Base-by-base conservation (phyloP, 1,140 invertebrate genomes). In the Leptopilina clavipes region DNA sequence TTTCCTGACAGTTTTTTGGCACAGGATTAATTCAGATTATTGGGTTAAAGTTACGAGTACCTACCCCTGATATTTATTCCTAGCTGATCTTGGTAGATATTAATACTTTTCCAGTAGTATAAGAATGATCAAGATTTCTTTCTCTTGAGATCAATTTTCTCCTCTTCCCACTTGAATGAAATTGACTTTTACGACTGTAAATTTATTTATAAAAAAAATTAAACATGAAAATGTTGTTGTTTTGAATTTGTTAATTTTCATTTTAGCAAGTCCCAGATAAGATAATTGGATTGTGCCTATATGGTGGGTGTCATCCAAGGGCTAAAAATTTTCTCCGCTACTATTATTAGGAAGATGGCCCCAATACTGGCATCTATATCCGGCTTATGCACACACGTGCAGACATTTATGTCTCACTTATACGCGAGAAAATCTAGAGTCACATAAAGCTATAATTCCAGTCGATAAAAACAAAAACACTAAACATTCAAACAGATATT, bases 301-400 rank as follows among this genome's bases (percentile, higher is more conserved):
- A 78, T n/a, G 11, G 78, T 81, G 83, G 80, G 83, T 84, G 83
- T 84, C 84, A 87, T 88, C 87, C 87, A 89, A 88, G 88, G 88
- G 87, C 87, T 88, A 89, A 89, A 89, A 88, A 88, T 88, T 88
- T 89, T 87, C 86, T 87, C 82, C 78, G 81, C 83, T 82, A 88
- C 88, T 89, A 89, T 89, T 88, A 88, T 88, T 89, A 89, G 88
- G 86, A 84, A 82, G 82, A 81, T 88, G 88, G 83, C 87, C 88
- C 87, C 88, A 86, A 88, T 89, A 88, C 86, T 78, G 83, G 83
- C 81, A 87, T 87, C 87, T 89, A 88, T 88, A 88, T 88, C 84
- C 85, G 83, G 86, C 86, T 80, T 84, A 77, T 78, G 80, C 79
- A 80, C 77, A 75, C 77, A 80, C 75, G 79, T 79, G 59, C 59